These are phyloP conservation scores for Semnornis frantzii DNA, from an alignment of 2,113 vertebrate genomes.

Conservation along the genomic window DNA sequence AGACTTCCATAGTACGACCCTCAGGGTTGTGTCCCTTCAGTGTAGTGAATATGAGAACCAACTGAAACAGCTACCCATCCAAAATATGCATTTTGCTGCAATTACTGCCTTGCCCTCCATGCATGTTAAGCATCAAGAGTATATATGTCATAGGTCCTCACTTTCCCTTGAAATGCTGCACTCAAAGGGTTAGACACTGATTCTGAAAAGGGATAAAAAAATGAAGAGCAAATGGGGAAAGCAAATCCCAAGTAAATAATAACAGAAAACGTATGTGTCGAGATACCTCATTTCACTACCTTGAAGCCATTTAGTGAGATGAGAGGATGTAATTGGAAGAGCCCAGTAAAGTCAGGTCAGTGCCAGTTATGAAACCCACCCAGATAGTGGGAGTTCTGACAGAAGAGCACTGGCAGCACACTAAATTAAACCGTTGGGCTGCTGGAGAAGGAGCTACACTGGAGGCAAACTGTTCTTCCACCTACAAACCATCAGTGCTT, in stretches of 20 bases:
- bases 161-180: not conserved
- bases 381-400: not conserved
- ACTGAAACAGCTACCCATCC: not conserved
- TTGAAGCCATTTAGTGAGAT: not conserved
- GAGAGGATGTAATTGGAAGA: not conserved
- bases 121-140: not conserved
- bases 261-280: not conserved
- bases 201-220: not conserved
- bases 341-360: not conserved
- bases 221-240: not conserved
- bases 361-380: not conserved
- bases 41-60: not conserved
- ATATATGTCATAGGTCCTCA: not conserved
- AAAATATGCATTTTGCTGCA: not conserved
- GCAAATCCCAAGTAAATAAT: not conserved
- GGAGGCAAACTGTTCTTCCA: not conserved
- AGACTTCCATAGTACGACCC: not conserved
- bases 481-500: not conserved
- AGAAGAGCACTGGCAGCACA: not conserved
- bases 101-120: not conserved
- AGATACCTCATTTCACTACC: not conserved
- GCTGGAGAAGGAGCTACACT: slow-evolving; percentile 9
- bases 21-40: not conserved
- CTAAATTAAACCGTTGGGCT: slow-evolving; percentile 12
- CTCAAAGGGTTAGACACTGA: not conserved